Conservation (phyloP, 2,113 vertebrate genomes). For the Pteronura brasiliensis region DNA sequence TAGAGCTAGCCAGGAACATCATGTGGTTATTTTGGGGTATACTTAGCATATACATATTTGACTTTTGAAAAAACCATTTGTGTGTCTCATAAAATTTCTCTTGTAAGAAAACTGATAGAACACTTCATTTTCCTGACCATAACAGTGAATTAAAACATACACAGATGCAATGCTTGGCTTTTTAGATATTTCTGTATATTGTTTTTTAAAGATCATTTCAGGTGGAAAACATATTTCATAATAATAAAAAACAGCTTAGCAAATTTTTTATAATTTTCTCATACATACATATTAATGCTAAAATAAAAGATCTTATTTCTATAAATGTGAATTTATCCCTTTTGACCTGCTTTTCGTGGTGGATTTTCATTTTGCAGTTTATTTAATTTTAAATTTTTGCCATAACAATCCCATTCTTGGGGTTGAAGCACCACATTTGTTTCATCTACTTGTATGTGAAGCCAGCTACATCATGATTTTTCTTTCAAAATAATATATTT, state of each 20-base stretch:
- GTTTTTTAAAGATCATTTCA: not conserved
- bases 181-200: not conserved
- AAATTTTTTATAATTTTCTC: not conserved
- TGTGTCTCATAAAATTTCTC: not conserved
- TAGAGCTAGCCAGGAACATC: not conserved
- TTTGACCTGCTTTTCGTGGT: not conserved
- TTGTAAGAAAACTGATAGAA: not conserved
- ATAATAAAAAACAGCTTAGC: not conserved
- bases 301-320: not conserved
- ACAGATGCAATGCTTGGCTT: not conserved
- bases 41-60: not conserved
- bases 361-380: not conserved
- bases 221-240: not conserved
- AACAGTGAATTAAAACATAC: not conserved
- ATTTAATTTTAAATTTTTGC: not conserved
- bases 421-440: not conserved
- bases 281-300: not conserved
- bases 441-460: not conserved
- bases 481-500: not conserved
- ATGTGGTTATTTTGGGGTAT: not conserved
- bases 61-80: not conserved
- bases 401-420: not conserved
- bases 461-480: not conserved
- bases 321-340: not conserved
- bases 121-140: not conserved